phyloP scores from a whole-genome alignment of 2,113 vertebrate genomes.

The Pedionomus torquatus region DNA sequence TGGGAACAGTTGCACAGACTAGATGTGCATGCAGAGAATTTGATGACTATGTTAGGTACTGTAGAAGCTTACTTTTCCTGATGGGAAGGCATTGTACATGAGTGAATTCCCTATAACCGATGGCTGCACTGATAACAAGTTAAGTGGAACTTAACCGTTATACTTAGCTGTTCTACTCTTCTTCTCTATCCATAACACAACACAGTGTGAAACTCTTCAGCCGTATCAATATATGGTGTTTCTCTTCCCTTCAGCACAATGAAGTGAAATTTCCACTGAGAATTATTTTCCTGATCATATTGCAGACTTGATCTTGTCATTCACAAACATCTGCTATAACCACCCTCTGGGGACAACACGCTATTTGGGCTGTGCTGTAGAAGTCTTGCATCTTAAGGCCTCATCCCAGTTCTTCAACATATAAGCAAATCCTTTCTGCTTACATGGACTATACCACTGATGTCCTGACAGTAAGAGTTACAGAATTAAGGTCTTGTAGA shows the following conservation, averaged over 20 bases:
- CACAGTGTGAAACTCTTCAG: constrained; percentile 44
- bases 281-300: constrained; percentile 33
- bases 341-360: background rate
- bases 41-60: background rate
- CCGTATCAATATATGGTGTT: constrained; percentile 47
- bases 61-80: background rate
- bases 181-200: constrained; percentile 42
- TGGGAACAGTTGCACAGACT: background rate
- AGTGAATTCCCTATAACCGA: constrained; percentile 32
- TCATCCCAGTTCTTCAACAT: background rate
- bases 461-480: background rate
- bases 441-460: background rate
- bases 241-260: constrained; percentile 52
- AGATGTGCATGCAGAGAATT: background rate
- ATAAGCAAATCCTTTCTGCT: background rate
- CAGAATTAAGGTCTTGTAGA: background rate
- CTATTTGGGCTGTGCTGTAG: background rate
- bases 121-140: constrained; percentile 1
- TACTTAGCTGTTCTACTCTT: constrained; percentile 51
- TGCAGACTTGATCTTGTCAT: constrained; percentile 28
- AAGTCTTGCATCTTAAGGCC: background rate
- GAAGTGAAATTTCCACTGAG: constrained; percentile 40
- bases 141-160: no score
- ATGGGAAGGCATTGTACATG: constrained; percentile 17
- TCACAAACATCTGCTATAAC: background rate